These are phyloP conservation scores for Octomys mimax DNA, from an alignment of 2,797 vertebrate species.

Conservation along the genomic window DNA sequence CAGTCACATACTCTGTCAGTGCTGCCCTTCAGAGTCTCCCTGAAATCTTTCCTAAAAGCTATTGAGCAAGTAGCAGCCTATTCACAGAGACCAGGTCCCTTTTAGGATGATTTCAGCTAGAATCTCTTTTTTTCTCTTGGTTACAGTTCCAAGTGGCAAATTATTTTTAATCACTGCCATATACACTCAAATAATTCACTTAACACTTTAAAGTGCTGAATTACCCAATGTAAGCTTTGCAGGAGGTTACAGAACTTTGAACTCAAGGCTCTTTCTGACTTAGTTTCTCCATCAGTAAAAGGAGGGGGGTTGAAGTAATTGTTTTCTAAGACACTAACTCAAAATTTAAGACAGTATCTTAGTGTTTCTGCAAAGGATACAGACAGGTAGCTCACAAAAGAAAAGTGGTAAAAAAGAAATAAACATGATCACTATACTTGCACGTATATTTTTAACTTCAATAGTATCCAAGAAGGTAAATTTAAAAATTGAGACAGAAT, in stretches of 20 bases:
- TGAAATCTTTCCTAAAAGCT: background rate
- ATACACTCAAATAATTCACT: background rate
- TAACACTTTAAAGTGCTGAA: background rate
- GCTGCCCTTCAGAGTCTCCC: background rate
- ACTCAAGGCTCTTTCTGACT: background rate
- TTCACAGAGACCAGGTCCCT: background rate
- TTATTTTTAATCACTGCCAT: background rate
- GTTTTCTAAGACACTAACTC: background rate
- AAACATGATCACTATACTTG: background rate
- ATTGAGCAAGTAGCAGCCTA: background rate
- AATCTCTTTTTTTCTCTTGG: background rate
- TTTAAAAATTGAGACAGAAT: background rate
- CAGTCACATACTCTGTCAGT: too few relatives aligned
- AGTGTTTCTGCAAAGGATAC: constrained; percentile 1
- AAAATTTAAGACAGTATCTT: background rate
- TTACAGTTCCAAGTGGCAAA: background rate
- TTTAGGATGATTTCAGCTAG: background rate
- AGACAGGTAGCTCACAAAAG: background rate
- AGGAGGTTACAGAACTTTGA: background rate
- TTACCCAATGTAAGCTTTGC: background rate
- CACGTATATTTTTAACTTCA: background rate
- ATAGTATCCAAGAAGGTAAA: constrained; percentile 16
- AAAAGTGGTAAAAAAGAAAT: background rate
- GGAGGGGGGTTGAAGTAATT: background rate
- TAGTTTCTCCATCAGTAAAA: constrained; percentile 6